Evolutionary conservation across 2,797 vertebrate genomes (phyloP).

Genomic region (Alauda arvensis): DNA sequence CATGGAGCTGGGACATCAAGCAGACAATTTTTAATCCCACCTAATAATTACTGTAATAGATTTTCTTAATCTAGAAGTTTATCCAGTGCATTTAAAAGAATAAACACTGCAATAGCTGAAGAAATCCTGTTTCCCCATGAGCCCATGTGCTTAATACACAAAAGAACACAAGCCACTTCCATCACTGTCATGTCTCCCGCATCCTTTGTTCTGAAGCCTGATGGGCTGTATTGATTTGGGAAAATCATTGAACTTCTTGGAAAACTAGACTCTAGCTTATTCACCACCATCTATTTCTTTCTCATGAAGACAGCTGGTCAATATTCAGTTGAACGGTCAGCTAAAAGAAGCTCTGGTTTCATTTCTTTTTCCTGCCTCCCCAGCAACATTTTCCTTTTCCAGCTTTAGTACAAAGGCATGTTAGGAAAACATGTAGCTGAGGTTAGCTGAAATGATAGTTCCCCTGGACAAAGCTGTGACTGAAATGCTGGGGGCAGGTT

Average conservation of each 20-base stretch:
- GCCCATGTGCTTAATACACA: constrained; percentile 65
- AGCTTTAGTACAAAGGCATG: constrained; percentile 25
- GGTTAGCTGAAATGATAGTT: not conserved
- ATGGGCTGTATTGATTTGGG: constrained; percentile 78
- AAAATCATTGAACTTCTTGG: constrained; percentile 78
- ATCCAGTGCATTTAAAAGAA: constrained; percentile 6
- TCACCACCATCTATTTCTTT: constrained; percentile 76
- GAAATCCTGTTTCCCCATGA: constrained; percentile 47
- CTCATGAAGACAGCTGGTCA: constrained; percentile 77
- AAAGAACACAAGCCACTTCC: constrained; percentile 71
- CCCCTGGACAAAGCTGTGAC: not conserved
- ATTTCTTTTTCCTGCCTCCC: constrained; percentile 62
- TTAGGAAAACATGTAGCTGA: constrained; percentile 25
- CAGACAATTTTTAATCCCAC: not conserved
- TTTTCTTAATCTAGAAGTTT: not conserved
- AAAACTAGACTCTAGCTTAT: constrained; percentile 79
- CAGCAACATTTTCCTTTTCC: constrained; percentile 50
- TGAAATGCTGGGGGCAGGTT: not conserved
- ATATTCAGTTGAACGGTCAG: constrained; percentile 74
- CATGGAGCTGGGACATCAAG: not conserved
- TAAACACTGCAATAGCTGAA: constrained; percentile 46
- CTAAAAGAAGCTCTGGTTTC: constrained; percentile 66
- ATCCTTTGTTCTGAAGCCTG: constrained; percentile 78
- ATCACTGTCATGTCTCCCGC: constrained; percentile 69
- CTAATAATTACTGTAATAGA: not conserved